Conservation (phyloP, 2,888 invertebrate species). For the Iphiclides podalirius region DNA sequence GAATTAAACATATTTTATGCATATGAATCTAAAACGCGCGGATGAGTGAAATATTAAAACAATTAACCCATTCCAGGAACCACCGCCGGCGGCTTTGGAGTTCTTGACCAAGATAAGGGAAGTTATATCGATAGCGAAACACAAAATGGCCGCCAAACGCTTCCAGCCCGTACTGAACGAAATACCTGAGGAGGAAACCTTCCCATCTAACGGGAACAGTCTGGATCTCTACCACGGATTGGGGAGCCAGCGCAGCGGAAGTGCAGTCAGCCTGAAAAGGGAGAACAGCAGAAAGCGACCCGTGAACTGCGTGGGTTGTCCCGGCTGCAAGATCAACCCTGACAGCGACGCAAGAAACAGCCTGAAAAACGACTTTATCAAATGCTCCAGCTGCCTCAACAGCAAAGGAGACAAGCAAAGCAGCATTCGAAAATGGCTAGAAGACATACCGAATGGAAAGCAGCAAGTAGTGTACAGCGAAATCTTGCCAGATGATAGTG, state of each 20-base stretch:
- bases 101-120: conserved; percentile 93
- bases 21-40: too few species aligned
- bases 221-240: conserved; percentile 69
- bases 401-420: conserved; percentile 85
- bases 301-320: conserved; percentile 82
- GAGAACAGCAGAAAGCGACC: conserved; percentile 81
- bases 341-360: conserved; percentile 56
- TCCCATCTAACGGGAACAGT: conserved; percentile 68
- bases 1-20: too few species aligned
- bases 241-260: conserved; percentile 77
- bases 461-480: conserved; percentile 52
- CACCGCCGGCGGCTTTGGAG: conserved; percentile 94
- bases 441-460: conserved; percentile 82
- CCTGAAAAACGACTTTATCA: conserved; percentile 65
- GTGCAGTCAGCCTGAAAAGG: conserved; percentile 80
- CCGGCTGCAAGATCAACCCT: conserved; percentile 78
- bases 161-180: conserved; percentile 88
- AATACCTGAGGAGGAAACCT: conserved; percentile 89
- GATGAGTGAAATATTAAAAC: too few species aligned
- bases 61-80: conserved; percentile 85
- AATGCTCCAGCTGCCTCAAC: conserved; percentile 76
- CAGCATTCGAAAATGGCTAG: conserved; percentile 88
- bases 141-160: conserved; percentile 90
- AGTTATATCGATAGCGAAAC: conserved; percentile 93
- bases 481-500: conserved; percentile 41